phyloP scores from a whole-genome alignment of 2,113 vertebrate genomes.

The Lamprologus ornatipinnis region DNA sequence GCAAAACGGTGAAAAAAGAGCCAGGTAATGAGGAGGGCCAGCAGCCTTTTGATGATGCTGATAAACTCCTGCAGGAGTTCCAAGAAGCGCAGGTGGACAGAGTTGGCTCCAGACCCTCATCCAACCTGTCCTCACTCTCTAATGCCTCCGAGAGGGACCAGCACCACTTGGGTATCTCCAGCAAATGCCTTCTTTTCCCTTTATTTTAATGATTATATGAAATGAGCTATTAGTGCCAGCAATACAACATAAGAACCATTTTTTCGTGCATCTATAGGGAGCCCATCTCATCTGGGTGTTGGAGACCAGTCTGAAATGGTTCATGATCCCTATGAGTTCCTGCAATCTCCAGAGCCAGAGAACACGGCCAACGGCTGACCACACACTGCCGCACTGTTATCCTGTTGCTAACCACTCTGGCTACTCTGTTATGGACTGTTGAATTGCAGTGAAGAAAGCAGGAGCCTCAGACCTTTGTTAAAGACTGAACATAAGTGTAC shows the following conservation, averaged over 20 bases:
- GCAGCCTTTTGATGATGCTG: constrained; percentile 84
- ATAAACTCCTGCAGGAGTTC: constrained; percentile 91
- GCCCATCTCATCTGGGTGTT: constrained; percentile 85
- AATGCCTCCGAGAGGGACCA: constrained; percentile 91
- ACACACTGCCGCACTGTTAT: not conserved
- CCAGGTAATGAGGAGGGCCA: constrained; percentile 85
- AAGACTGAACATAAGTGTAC: constrained; percentile 49
- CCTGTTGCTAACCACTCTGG: not conserved
- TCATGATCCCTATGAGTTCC: constrained; percentile 92
- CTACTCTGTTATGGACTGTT: not conserved
- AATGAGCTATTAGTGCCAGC: not conserved
- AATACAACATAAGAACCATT: not conserved
- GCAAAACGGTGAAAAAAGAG: constrained; percentile 88
- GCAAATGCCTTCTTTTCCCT: not conserved
- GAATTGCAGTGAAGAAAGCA: not conserved
- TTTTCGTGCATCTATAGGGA: constrained; percentile 70
- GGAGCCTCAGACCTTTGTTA: not conserved
- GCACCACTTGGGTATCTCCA: constrained; percentile 83
- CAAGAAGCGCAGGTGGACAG: constrained; percentile 89
- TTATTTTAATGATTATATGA: not conserved
- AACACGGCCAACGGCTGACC: constrained; percentile 70
- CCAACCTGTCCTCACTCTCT: constrained; percentile 93
- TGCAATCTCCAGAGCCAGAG: constrained; percentile 88
- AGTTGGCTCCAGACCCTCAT: constrained; percentile 88
- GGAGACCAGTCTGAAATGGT: constrained; percentile 88